A percentile compares a stretch with the other conserved stretches of the same genome.
phyloP scores from a whole-genome alignment of 2,888 invertebrate genomes.

The Mesorhabditis belari region DNA sequence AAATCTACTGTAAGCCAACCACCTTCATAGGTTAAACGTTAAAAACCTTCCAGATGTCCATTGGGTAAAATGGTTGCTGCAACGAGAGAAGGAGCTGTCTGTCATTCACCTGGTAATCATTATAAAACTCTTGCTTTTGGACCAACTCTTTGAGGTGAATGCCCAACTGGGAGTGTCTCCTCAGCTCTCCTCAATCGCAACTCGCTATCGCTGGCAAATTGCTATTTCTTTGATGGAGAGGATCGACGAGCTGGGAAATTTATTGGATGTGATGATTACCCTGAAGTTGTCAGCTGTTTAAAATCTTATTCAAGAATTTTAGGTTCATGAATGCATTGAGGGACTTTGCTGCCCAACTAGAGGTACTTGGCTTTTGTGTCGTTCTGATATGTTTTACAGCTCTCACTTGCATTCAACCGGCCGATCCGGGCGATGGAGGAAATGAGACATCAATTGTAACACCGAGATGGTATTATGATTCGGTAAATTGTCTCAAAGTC shows the following conservation, averaged over 20 bases:
- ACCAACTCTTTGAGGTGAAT: conserved; percentile 22
- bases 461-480: no score
- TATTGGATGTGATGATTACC: conserved; percentile 45
- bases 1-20: no score
- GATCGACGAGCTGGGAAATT: conserved; percentile 16
- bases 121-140: not conserved
- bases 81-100: conserved; percentile 44
- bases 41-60: no score
- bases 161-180: conserved; percentile 40
- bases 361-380: conserved; percentile 14
- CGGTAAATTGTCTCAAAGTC: no score
- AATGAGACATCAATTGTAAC: no score
- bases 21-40: no score
- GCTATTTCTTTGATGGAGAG: conserved; percentile 36
- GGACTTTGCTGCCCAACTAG: conserved; percentile 45
- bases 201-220: conserved; percentile 31
- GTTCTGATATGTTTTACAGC: conserved; percentile 9
- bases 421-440: conserved; percentile 16
- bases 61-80: conserved; percentile 17
- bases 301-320: no score
- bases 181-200: conserved; percentile 37
- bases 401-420: conserved; percentile 31
- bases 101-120: conserved; percentile 31
- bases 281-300: no score
- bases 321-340: conserved; percentile 43